phyloP scores from a whole-genome alignment of 2,113 vertebrate genomes.

The Pelodiscus sinensis region DNA sequence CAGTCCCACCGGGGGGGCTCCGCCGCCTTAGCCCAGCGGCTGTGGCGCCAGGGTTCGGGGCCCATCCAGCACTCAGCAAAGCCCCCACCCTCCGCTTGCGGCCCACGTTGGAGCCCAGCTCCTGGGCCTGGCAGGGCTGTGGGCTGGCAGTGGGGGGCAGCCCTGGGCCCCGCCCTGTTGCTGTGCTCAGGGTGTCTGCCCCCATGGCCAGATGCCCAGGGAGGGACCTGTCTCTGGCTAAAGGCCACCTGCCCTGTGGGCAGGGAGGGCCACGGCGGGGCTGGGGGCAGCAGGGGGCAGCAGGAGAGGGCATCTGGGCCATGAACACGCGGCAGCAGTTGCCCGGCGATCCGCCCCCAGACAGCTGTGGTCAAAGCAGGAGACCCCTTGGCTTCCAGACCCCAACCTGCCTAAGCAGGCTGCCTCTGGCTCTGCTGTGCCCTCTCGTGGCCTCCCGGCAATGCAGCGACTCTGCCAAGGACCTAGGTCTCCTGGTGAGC shows the following conservation, averaged over 20 bases:
- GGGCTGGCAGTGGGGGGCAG: background rate
- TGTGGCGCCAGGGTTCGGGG: background rate
- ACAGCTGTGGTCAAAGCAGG: background rate
- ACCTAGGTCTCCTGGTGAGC: background rate
- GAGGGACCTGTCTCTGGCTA: background rate
- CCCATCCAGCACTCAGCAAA: background rate
- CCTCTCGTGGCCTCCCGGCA: background rate
- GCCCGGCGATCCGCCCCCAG: background rate
- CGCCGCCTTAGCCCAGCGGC: background rate
- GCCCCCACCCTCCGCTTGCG: background rate
- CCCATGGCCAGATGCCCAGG: background rate
- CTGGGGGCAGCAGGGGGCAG: background rate
- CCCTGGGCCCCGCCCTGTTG: no score
- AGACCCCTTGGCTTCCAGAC: background rate
- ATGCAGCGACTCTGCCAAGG: background rate
- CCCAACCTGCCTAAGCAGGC: background rate
- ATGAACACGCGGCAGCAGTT: background rate
- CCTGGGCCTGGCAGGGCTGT: background rate
- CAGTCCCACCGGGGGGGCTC: slow-evolving; percentile 77
- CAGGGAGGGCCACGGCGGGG: background rate
- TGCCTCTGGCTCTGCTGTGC: no score
- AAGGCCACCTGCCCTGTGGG: background rate
- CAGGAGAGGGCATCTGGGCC: no score
- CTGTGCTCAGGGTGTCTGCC: background rate
- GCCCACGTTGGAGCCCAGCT: background rate